Percentiles rank a stretch among this genome's conserved stretches.
Evolutionary conservation across 2,113 vertebrate species (phyloP).

Genomic region (Thalassarche chlororhynchos): DNA sequence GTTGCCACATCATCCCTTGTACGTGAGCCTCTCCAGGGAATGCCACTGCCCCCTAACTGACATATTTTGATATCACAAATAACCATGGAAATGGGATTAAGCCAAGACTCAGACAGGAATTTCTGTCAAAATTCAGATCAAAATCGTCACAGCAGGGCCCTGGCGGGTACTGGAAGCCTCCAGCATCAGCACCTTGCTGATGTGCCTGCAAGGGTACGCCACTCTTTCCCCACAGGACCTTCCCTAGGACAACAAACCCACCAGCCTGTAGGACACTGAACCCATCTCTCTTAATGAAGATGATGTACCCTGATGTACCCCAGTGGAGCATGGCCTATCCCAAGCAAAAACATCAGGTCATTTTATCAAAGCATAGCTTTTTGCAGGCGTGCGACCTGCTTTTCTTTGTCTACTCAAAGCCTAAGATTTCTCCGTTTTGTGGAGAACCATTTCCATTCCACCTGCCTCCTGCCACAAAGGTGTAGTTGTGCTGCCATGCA

Average conservation of each 20-base stretch:
- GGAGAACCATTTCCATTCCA: background rate
- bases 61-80: background rate
- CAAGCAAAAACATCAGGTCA: background rate
- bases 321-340: background rate
- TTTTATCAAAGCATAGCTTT: background rate
- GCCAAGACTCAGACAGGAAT: background rate
- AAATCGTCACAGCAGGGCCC: background rate
- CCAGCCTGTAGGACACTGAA: background rate
- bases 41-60: background rate
- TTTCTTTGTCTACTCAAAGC: slow-evolving; percentile 33
- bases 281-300: background rate
- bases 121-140: background rate
- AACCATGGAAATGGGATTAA: background rate
- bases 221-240: background rate
- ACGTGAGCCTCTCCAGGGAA: background rate
- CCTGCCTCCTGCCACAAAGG: slow-evolving; percentile 58
- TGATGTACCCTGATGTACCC: background rate
- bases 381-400: background rate
- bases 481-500: slow-evolving; percentile 34
- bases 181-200: background rate
- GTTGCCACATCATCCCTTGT: background rate
- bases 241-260: background rate
- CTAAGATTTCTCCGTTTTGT: background rate
- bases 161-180: background rate
- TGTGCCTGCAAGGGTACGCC: background rate